These are phyloP conservation scores for Grus americana DNA, from an alignment of 2,113 vertebrate genomes.

Conservation along the genomic window DNA sequence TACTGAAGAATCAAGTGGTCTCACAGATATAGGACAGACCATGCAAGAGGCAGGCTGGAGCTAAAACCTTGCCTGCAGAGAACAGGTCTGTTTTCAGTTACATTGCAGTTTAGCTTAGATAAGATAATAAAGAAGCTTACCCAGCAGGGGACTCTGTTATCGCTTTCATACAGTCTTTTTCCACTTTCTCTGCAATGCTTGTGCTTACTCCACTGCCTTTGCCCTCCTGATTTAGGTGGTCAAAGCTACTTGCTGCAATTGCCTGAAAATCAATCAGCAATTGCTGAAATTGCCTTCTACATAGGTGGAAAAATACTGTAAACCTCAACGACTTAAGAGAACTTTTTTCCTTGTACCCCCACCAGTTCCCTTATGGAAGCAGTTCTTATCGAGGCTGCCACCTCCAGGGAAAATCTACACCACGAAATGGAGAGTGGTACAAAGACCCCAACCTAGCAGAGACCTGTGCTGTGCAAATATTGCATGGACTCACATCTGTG, in stretches of 20 bases:
- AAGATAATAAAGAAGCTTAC: slow-evolving; percentile 9
- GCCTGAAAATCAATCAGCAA: slow-evolving; percentile 19
- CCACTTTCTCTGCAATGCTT: not conserved
- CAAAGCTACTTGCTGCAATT: not conserved
- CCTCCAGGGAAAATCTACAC: not conserved
- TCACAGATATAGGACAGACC: not conserved
- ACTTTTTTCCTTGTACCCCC: not conserved
- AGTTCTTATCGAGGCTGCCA: not conserved
- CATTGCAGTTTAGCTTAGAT: not conserved
- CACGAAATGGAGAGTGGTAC: not conserved
- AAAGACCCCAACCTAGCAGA: not conserved
- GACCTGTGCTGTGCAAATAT: not conserved
- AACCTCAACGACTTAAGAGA: not conserved
- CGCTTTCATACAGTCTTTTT: not conserved
- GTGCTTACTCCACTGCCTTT: not conserved
- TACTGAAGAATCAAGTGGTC: not conserved
- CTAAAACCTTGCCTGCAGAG: not conserved
- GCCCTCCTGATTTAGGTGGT: not conserved
- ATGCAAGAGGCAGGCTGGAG: not conserved
- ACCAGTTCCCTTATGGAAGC: not conserved
- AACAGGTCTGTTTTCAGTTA: not conserved
- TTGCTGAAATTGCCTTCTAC: not conserved
- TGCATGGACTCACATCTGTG: not conserved
- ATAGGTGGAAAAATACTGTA: not conserved
- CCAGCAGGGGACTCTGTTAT: not conserved